Conservation (phyloP, 2,113 vertebrate genomes). For the Cololabis saira region DNA sequence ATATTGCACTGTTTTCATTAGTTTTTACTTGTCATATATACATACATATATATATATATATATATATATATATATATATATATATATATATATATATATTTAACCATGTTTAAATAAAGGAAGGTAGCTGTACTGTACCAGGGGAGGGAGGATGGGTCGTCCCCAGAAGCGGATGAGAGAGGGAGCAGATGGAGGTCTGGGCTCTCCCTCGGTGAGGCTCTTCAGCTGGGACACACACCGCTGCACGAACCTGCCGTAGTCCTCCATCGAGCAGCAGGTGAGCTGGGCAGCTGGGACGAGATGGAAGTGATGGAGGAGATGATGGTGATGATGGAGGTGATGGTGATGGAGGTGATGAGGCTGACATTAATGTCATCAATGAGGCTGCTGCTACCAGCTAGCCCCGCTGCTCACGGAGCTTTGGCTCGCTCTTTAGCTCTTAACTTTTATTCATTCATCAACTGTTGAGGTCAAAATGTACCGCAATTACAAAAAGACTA, state of each 20-base stretch:
- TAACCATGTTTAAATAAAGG: no score
- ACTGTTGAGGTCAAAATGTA: neutral
- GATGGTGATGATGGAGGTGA: neutral
- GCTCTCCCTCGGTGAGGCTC: conserved; percentile 7
- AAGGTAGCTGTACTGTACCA: no score
- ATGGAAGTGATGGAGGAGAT: neutral
- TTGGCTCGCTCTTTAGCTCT: neutral
- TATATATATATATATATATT: no score
- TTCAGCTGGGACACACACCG: conserved; percentile 37
- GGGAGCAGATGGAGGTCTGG: conserved; percentile 19
- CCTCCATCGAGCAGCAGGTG: conserved; percentile 69
- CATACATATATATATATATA: no score
- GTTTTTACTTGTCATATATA: no score
- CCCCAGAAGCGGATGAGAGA: conserved; percentile 74
- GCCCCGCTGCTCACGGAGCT: conserved; percentile 16
- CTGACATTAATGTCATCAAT: no score
- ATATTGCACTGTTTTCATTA: no score
- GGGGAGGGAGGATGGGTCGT: conserved; percentile 66
- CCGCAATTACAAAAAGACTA: neutral
- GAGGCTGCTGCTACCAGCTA: conserved; percentile 14
- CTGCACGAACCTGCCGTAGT: conserved; percentile 75
- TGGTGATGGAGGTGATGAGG: neutral
- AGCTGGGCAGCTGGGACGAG: neutral
- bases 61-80: no score
- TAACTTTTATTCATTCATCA: neutral